These are phyloP conservation scores for Parochlus steinenii DNA, from an alignment of 2,888 invertebrate genomes.

Conservation along the genomic window DNA sequence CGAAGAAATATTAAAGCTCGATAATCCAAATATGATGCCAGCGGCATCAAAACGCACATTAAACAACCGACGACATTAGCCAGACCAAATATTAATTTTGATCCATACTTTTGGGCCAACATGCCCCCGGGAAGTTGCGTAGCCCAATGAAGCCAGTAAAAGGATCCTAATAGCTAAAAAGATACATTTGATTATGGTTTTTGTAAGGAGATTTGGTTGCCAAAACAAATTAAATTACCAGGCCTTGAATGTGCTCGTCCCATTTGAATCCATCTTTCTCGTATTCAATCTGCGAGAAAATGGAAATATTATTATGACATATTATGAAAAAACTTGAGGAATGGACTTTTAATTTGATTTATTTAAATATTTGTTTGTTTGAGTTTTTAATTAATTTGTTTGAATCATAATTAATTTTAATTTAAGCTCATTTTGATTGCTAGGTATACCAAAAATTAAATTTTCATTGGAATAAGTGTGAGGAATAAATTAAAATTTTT, in stretches of 20 bases:
- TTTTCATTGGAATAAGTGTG: no score
- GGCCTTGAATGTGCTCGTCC: slow-evolving; percentile 46
- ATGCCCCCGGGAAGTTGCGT: slow-evolving; percentile 57
- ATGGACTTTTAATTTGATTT: background rate
- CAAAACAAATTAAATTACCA: no score
- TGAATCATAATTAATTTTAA: no score
- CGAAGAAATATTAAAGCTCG: slow-evolving; percentile 40
- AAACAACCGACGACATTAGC: slow-evolving; percentile 45
- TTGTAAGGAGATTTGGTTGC: no score
- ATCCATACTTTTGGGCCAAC: slow-evolving; percentile 49
- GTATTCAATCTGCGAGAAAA: slow-evolving; percentile 5
- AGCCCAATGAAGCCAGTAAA: slow-evolving; percentile 56
- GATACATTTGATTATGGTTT: no score
- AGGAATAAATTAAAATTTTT: no score
- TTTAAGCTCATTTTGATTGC: no score
- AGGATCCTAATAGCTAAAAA: slow-evolving; percentile 47
- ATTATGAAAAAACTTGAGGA: background rate
- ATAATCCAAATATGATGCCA: slow-evolving; percentile 40
- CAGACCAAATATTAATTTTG: slow-evolving; percentile 51
- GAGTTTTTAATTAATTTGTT: no score
- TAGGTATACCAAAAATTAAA: no score
- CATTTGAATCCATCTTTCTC: slow-evolving; percentile 34
- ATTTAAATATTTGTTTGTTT: background rate
- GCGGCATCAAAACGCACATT: slow-evolving; percentile 47
- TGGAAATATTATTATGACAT: background rate